Evolutionary conservation across 2,888 invertebrate species (phyloP).

Genomic region (Drosophila basisetae): DNA sequence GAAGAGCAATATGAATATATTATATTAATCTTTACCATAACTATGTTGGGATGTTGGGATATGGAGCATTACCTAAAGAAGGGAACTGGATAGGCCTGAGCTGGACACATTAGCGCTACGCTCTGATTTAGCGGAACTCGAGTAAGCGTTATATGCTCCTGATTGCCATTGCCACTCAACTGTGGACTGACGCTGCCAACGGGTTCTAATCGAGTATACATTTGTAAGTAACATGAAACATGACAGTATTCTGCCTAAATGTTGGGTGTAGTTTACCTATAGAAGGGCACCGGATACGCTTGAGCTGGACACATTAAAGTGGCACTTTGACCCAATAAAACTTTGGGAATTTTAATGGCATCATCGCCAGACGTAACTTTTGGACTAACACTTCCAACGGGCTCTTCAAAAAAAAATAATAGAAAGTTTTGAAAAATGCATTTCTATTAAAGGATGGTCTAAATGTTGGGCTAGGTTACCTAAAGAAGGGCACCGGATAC

Average conservation of each 20-base stretch:
- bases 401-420: constrained; percentile 81
- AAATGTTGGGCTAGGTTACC: constrained; percentile 86
- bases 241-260: constrained; percentile 39
- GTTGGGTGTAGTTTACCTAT: constrained; percentile 87
- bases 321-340: constrained; percentile 86
- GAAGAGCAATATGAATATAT: background rate
- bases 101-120: constrained; percentile 89
- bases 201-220: constrained; percentile 83
- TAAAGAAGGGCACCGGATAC: constrained; percentile 89
- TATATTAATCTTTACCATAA: background rate
- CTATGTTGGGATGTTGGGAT: constrained; percentile 41
- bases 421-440: background rate
- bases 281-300: constrained; percentile 90
- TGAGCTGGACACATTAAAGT: constrained; percentile 91
- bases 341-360: constrained; percentile 84
- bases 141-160: constrained; percentile 87
- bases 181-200: constrained; percentile 88
- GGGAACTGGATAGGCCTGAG: constrained; percentile 90
- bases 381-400: constrained; percentile 86
- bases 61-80: constrained; percentile 87
- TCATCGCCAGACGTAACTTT: constrained; percentile 90
- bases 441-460: constrained; percentile 5
- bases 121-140: constrained; percentile 85
- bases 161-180: constrained; percentile 88
- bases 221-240: background rate